A percentile compares a stretch with the other conserved stretches of the same genome.
Conservation (phyloP, 1,140 invertebrate species). For the Euborellia annulipes region DNA sequence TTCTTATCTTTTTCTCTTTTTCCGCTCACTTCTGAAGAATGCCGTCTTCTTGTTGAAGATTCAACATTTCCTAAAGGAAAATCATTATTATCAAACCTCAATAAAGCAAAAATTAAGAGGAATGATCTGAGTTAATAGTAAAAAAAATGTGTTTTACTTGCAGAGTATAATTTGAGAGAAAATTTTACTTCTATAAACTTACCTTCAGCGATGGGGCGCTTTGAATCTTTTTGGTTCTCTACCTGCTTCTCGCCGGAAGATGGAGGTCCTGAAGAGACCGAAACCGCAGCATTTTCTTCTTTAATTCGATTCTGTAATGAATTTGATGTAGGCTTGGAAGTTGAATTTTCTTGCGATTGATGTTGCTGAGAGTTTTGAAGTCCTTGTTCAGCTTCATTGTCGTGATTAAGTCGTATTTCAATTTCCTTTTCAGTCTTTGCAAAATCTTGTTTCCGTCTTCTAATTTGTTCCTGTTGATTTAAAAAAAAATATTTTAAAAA, state of each 20-base stretch:
- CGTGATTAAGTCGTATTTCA: slow-evolving; percentile 29
- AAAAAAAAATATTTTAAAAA: slow-evolving; percentile 2
- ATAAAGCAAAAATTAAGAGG: too few relatives aligned
- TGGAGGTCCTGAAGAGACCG: too few relatives aligned
- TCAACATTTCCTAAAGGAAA: too few relatives aligned
- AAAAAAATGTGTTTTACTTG: too few relatives aligned
- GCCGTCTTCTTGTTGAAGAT: too few relatives aligned
- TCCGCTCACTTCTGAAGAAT: too few relatives aligned
- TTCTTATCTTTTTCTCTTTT: too few relatives aligned
- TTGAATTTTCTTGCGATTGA: neutral
- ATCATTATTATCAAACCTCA: too few relatives aligned
- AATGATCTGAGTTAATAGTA: too few relatives aligned
- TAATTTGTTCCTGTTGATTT: slow-evolving; percentile 26
- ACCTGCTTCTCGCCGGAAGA: slow-evolving; percentile 5
- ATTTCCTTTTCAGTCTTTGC: slow-evolving; percentile 36
- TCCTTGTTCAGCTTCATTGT: slow-evolving; percentile 32
- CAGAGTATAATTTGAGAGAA: too few relatives aligned
- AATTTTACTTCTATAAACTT: slow-evolving; percentile 3
- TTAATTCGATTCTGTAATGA: too few relatives aligned
- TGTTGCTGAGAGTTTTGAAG: neutral
- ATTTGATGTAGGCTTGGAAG: too few relatives aligned
- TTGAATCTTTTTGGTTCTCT: slow-evolving; percentile 11
- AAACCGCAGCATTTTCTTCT: slow-evolving; percentile 1
- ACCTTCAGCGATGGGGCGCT: slow-evolving; percentile 6
- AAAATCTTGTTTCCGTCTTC: slow-evolving; percentile 32